These are phyloP conservation scores for Oxystoma pomonae DNA, from an alignment of 2,888 invertebrate species.

Conservation along the genomic window DNA sequence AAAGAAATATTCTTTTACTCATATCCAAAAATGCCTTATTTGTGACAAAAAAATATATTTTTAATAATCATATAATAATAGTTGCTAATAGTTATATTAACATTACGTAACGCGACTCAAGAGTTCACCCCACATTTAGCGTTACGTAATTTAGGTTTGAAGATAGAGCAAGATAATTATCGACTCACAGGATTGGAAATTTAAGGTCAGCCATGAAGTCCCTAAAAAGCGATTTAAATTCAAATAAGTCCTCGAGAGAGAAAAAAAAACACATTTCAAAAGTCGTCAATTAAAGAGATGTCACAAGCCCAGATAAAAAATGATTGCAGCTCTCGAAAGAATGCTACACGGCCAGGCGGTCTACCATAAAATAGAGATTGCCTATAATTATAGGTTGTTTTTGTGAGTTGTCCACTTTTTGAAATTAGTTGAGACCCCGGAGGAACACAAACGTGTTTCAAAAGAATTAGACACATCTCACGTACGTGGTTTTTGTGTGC, in stretches of 20 bases:
- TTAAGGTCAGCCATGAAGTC: background rate
- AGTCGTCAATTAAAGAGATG: constrained; percentile 22
- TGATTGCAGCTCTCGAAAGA: constrained; percentile 39
- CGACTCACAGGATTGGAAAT: too few species aligned
- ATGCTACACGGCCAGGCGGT: constrained; percentile 38
- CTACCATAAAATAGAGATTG: constrained; percentile 43
- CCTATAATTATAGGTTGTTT: constrained; percentile 45
- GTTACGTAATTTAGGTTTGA: too few species aligned
- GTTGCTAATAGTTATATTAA: too few species aligned
- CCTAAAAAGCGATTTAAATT: background rate
- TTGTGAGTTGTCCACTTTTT: constrained; percentile 40
- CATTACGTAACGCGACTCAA: too few species aligned
- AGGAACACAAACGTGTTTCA: background rate
- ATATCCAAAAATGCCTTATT: too few species aligned
- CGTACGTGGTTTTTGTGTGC: too few species aligned
- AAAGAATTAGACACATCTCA: background rate
- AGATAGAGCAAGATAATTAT: too few species aligned
- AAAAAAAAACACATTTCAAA: constrained; percentile 17
- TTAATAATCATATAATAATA: too few species aligned
- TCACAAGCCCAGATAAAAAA: constrained; percentile 32
- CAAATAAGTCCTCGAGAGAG: background rate
- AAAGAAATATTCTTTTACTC: too few species aligned
- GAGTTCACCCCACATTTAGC: too few species aligned
- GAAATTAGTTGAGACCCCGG: constrained; percentile 40
- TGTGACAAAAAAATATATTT: too few species aligned